phyloP scores from a whole-genome alignment of 2,888 invertebrate species.

The Dryococelus australis region DNA sequence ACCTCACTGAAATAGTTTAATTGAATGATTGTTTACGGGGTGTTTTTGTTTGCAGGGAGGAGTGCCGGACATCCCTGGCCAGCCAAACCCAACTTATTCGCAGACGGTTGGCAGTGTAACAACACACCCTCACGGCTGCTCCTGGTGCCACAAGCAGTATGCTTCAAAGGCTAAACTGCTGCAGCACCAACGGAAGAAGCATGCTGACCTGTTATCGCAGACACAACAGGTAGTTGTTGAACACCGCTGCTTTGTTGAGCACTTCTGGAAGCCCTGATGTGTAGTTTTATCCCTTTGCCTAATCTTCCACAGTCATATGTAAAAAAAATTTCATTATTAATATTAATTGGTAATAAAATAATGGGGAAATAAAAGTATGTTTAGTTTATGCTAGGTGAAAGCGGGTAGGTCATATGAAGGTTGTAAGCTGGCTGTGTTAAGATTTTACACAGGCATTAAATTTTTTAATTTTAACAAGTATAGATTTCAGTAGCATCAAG shows the following conservation, averaged over 20 bases:
- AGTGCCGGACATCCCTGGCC: slow-evolving; percentile 57
- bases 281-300: not conserved
- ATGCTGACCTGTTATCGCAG: slow-evolving; percentile 52
- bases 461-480: no score
- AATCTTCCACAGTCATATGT: slow-evolving; percentile 26
- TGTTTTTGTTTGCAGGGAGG: slow-evolving; percentile 36
- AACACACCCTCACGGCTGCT: slow-evolving; percentile 74
- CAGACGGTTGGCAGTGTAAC: slow-evolving; percentile 77
- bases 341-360: not conserved
- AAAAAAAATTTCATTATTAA: no score
- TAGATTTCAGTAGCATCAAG: no score
- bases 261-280: no score
- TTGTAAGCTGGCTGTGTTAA: no score
- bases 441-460: no score
- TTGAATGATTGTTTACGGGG: no score
- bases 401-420: no score
- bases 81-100: slow-evolving; percentile 70
- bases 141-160: slow-evolving; percentile 88
- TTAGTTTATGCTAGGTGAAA: no score
- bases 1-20: no score
- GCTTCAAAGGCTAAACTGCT: slow-evolving; percentile 73
- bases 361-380: no score
- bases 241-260: not conserved
- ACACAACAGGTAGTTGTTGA: slow-evolving; percentile 38
- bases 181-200: slow-evolving; percentile 71